These are phyloP conservation scores for Meteorus cinctellus DNA, from an alignment of 2,888 invertebrate species.

Conservation along the genomic window DNA sequence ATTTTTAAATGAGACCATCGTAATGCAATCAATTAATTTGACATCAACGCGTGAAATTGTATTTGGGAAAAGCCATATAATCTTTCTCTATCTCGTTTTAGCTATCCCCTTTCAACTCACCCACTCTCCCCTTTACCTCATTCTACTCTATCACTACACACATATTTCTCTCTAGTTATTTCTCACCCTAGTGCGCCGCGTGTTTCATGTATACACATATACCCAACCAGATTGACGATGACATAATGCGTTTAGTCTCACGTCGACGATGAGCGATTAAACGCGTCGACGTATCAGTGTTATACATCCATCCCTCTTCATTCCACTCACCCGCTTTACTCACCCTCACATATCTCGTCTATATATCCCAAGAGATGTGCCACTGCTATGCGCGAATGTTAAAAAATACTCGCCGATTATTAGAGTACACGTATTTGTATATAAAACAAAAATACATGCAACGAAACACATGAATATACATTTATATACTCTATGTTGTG, in stretches of 20 bases:
- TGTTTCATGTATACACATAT: constrained; percentile 27
- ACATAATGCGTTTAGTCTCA: constrained; percentile 53
- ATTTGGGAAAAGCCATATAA: constrained; percentile 16
- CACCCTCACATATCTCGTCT: not conserved
- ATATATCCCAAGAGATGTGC: constrained; percentile 23
- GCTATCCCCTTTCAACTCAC: not conserved
- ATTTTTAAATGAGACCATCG: constrained; percentile 29
- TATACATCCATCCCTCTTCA: constrained; percentile 7
- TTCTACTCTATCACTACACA: not conserved
- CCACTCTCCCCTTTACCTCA: not conserved
- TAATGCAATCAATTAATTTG: constrained; percentile 29
- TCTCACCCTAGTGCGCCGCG: constrained; percentile 17
- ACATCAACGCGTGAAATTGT: constrained; percentile 33
- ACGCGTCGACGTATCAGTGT: constrained; percentile 40
- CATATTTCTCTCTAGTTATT: constrained; percentile 29
- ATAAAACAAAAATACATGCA: constrained; percentile 11
- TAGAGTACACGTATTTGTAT: constrained; percentile 22
- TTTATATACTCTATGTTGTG: not conserved
- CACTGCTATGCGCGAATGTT: constrained; percentile 20
- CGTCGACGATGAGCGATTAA: constrained; percentile 53
- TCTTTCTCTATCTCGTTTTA: constrained; percentile 20
- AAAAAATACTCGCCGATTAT: constrained; percentile 27
- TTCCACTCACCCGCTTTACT: not conserved
- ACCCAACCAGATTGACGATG: constrained; percentile 43
- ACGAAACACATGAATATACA: constrained; percentile 13